Percentiles rank a stretch among this genome's conserved stretches.
Conservation (phyloP, 2,888 invertebrate genomes). For the Branchipolynoe longqiensis region DNA sequence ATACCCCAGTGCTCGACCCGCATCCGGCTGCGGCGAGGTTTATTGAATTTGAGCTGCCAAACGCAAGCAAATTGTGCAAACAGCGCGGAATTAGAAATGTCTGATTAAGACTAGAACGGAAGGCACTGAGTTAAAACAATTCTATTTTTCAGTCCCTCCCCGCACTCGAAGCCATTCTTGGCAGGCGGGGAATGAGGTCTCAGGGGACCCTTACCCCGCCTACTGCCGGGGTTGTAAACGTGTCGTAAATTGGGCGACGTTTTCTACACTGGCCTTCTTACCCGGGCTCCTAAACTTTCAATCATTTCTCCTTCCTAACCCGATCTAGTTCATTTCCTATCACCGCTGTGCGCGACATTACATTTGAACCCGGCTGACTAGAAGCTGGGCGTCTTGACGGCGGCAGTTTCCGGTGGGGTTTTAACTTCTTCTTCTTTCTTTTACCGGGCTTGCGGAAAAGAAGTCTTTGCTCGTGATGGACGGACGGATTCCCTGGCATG, state of each 20-base stretch:
- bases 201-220: neutral
- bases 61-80: constrained; percentile 56
- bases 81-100: constrained; percentile 55
- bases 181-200: neutral
- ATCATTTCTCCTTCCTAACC: constrained; percentile 50
- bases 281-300: constrained; percentile 31
- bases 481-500: neutral
- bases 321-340: constrained; percentile 47
- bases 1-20: neutral
- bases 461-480: no score
- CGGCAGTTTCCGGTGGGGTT: no score
- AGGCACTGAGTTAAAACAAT: constrained; percentile 46
- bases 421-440: no score
- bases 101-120: constrained; percentile 42
- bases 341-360: constrained; percentile 11
- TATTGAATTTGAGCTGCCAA: constrained; percentile 56
- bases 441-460: no score
- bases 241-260: constrained; percentile 12
- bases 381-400: neutral
- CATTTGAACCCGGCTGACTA: neutral
- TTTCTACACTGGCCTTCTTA: neutral
- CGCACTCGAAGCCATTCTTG: neutral
- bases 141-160: constrained; percentile 26
- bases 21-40: constrained; percentile 3
- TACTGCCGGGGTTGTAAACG: neutral